Conservation (phyloP, 2,888 invertebrate species). For the Leptinotarsa rubiginosa region DNA sequence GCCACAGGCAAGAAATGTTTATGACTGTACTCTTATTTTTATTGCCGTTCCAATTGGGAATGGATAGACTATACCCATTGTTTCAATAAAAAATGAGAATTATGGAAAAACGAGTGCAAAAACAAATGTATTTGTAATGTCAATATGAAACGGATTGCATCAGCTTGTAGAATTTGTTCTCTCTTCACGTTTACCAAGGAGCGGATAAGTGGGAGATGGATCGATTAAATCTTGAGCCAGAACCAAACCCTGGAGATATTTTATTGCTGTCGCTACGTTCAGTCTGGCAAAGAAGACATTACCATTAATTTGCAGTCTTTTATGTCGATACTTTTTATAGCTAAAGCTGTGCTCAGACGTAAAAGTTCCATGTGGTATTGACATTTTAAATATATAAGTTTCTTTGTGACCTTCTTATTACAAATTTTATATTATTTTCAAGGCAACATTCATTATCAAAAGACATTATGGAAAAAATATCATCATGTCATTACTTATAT, state of each 20-base stretch:
- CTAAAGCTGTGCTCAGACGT: not conserved
- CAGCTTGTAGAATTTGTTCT: not conserved
- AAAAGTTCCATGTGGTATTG: not conserved
- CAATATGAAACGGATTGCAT: too few species aligned
- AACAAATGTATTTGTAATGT: too few species aligned
- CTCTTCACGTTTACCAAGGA: not conserved
- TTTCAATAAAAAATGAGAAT: too few species aligned
- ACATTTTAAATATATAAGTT: too few species aligned
- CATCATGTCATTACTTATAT: too few species aligned
- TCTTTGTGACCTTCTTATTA: too few species aligned
- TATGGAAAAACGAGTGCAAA: too few species aligned
- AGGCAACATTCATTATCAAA: not conserved
- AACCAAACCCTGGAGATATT: not conserved
- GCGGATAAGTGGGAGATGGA: slow-evolving; percentile 2
- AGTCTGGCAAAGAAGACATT: slow-evolving; percentile 3
- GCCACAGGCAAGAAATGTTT: too few species aligned
- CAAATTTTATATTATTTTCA: not conserved
- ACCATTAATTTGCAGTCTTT: slow-evolving; percentile 1
- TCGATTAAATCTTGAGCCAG: not conserved
- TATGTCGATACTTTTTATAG: not conserved
- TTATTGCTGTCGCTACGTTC: slow-evolving; percentile 1
- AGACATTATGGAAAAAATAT: too few species aligned
- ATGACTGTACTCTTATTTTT: too few species aligned
- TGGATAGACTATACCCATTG: too few species aligned
- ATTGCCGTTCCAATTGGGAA: too few species aligned